Evolutionary conservation across 35 echinoderm and acorn worm species (phyloP).

Genomic region (Apostichopus californicus): DNA sequence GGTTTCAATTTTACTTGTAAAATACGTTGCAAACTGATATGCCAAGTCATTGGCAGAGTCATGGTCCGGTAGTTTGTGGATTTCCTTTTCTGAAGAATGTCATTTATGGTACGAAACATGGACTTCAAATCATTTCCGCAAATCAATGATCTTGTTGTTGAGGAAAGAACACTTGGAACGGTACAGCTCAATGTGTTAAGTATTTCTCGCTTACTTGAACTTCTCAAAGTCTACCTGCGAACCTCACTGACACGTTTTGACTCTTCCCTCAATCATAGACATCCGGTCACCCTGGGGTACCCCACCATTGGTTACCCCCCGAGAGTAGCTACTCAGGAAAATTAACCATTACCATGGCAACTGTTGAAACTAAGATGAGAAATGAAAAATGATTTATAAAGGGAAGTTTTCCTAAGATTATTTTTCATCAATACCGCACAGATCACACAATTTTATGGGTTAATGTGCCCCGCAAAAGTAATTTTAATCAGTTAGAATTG

Average conservation of each 20-base stretch:
- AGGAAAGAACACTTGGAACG: slow-evolving; percentile 44
- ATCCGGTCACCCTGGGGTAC: too few species aligned
- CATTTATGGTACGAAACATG: slow-evolving; percentile 20
- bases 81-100: slow-evolving; percentile 38
- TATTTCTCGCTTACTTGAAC: slow-evolving; percentile 41
- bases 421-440: too few species aligned
- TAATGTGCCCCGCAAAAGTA: too few species aligned
- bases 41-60: slow-evolving; percentile 27
- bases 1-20: slow-evolving; percentile 19
- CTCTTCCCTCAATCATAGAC: too few species aligned
- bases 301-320: too few species aligned
- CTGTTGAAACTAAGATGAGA: too few species aligned
- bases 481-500: too few species aligned
- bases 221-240: slow-evolving; percentile 13
- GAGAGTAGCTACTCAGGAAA: too few species aligned
- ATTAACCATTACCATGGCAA: too few species aligned
- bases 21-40: slow-evolving; percentile 9
- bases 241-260: background rate
- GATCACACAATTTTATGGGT: too few species aligned
- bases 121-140: slow-evolving; percentile 50
- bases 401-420: too few species aligned
- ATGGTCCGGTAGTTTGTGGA: slow-evolving; percentile 54
- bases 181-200: slow-evolving; percentile 33
- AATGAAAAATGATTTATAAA: too few species aligned
- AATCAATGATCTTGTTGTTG: slow-evolving; percentile 49